Percentiles rank a stretch among this genome's conserved stretches.
Evolutionary conservation across 2,797 vertebrate genomes (phyloP).

Genomic region (Hypotaenidia philippensis): DNA sequence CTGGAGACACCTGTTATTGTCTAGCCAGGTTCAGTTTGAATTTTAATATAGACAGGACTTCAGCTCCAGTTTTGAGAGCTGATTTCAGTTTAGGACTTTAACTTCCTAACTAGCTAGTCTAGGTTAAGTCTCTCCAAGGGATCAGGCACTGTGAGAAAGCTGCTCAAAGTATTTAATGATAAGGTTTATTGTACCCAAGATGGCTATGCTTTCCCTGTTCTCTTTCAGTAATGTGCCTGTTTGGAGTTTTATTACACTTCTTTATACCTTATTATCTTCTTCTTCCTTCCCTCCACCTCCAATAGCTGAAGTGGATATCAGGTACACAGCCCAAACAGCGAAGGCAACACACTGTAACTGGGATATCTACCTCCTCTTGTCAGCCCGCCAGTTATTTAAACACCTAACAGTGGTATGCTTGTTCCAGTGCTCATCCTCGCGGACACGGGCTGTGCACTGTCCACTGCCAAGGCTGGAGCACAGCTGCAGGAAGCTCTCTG

Average conservation of each 20-base stretch:
- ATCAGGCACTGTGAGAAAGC: background rate
- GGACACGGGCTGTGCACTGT: background rate
- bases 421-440: fast-evolving
- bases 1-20: background rate
- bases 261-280: conserved; percentile 29
- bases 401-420: background rate
- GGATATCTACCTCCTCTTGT: background rate
- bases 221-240: background rate
- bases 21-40: background rate
- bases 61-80: background rate
- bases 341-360: background rate
- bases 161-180: conserved; percentile 12
- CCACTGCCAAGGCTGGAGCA: background rate
- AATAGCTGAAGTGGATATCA: conserved; percentile 8
- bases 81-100: conserved; percentile 9
- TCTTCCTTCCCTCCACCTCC: background rate
- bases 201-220: background rate
- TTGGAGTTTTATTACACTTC: conserved; percentile 12
- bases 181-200: conserved; percentile 11
- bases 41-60: background rate
- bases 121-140: background rate
- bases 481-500: background rate
- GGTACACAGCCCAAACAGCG: background rate
- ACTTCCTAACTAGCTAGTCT: background rate
- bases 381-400: background rate